phyloP scores from a whole-genome alignment of 2,888 invertebrate genomes.

The Drosophila birchii region DNA sequence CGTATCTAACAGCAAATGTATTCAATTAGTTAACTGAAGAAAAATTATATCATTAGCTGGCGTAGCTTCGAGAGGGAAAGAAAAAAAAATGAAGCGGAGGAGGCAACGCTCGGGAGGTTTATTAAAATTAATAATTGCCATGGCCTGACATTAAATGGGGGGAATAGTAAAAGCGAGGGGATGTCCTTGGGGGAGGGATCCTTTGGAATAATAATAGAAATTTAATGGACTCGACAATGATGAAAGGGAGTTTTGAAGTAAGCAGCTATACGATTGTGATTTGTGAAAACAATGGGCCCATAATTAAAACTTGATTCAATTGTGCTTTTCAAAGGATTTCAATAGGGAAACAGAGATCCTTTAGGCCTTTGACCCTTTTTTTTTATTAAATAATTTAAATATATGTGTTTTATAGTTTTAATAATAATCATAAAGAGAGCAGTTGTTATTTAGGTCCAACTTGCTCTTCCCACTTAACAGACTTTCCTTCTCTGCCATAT shows the following conservation, averaged over 20 bases:
- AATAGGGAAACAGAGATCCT: not conserved
- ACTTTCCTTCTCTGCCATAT: not conserved
- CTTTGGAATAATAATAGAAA: constrained; percentile 26
- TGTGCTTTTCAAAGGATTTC: constrained; percentile 1
- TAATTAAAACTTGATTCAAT: constrained; percentile 8
- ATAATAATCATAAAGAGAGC: not conserved
- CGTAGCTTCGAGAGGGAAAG: constrained; percentile 30
- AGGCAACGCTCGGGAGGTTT: constrained; percentile 55
- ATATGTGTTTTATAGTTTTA: not conserved
- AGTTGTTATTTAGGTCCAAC: not conserved
- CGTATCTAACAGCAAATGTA: constrained; percentile 65
- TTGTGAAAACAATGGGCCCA: not conserved
- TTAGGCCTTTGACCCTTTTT: not conserved
- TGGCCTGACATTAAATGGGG: constrained; percentile 57
- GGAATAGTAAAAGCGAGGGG: constrained; percentile 21
- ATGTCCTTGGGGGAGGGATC: constrained; percentile 4
- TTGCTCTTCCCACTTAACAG: not conserved
- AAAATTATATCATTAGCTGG: constrained; percentile 79
- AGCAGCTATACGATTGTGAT: constrained; percentile 20
- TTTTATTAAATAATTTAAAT: not conserved
- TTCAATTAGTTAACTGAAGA: constrained; percentile 80
- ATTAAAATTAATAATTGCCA: constrained; percentile 80
- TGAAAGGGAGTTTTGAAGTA: constrained; percentile 3
- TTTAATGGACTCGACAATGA: constrained; percentile 28
- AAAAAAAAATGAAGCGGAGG: not conserved